Evolutionary conservation across 2,888 invertebrate genomes (phyloP), one percentile per base, ranked within the genome.

Genomic region (Plagodis pulveraria): DNA sequence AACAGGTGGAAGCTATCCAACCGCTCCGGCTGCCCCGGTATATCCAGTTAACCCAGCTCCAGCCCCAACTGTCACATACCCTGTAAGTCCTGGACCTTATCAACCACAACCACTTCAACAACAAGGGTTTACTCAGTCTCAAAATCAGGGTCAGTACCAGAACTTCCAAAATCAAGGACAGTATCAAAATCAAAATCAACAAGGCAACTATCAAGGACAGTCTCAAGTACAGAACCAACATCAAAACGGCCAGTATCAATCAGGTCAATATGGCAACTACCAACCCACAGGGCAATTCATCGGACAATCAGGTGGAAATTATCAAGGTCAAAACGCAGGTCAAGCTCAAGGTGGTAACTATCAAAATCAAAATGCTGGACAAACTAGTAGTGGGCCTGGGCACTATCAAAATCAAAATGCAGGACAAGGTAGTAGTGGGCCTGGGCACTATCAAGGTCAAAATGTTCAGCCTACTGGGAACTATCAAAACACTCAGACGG

Each of bases 151-250:
- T n/a, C 70, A 58, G 45, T 64, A 48, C 33, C 62, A 65, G 68
- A 65, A 56, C 51, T 61, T 57, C 11, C 66, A 68, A 58, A 66
- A 65, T 11, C 65, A 62, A 36, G 55, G 45, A 9, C 68, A 22
- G 32, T 62, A 57, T 35, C 67, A 66, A 50, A 63, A 55, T 11
- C 69, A 71, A 48, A 56, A 48, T 11, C 71, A 71, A 46, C 51
- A 52, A 49, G 71, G 71, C 5, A 54, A 65, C 6, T 66, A 65
- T 44, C 67, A 67, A 40, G 71, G 68, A 5, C 63, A 66, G 45
- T 62, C 22, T 40, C 73, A 72, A 46, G 67, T 53, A n/a, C 77
- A 77, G 36, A 66, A 43, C 32, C 77, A 73, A 10, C 56, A 48
- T 12, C 71, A 71, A 48, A 56, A 58, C 11, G 59, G 60, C 40